Evolutionary conservation across 1,140 invertebrate genomes (phyloP).

Genomic region (Ephestia elutella): DNA sequence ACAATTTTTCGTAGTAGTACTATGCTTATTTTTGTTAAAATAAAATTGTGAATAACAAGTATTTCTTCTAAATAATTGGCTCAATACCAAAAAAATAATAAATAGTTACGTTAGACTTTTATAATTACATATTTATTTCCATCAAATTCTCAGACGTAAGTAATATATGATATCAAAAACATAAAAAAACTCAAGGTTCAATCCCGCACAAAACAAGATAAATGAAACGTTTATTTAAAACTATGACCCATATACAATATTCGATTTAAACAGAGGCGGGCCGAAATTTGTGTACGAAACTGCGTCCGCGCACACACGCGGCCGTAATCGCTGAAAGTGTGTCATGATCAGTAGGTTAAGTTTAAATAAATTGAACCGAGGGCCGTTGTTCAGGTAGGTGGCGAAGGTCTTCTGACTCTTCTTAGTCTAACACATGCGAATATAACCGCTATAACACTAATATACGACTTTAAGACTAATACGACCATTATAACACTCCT

Average conservation of each 20-base stretch:
- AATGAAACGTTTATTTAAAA: neutral
- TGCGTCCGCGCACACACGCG: conserved; percentile 37
- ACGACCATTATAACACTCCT: too few species aligned
- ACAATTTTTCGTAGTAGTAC: too few species aligned
- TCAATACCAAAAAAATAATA: too few species aligned
- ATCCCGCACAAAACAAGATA: conserved; percentile 16
- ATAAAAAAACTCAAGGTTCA: too few species aligned
- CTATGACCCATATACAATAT: conserved; percentile 42
- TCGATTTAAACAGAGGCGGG: conserved; percentile 18
- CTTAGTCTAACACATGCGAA: conserved; percentile 1
- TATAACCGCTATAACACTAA: neutral
- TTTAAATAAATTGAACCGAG: conserved; percentile 69
- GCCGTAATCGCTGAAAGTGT: conserved; percentile 63
- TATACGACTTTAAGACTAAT: too few species aligned
- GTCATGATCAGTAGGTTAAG: conserved; percentile 73
- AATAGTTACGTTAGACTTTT: too few species aligned
- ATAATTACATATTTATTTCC: neutral
- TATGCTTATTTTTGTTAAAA: too few species aligned
- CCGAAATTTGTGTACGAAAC: conserved; percentile 51
- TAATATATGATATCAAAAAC: too few species aligned
- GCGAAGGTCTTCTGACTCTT: conserved; percentile 37
- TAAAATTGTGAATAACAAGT: too few species aligned
- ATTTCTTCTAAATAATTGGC: too few species aligned
- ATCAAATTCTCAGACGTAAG: too few species aligned
- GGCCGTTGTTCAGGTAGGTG: conserved; percentile 45